phyloP scores from a whole-genome alignment of 1,140 invertebrate genomes.

The Zophobas morio region DNA sequence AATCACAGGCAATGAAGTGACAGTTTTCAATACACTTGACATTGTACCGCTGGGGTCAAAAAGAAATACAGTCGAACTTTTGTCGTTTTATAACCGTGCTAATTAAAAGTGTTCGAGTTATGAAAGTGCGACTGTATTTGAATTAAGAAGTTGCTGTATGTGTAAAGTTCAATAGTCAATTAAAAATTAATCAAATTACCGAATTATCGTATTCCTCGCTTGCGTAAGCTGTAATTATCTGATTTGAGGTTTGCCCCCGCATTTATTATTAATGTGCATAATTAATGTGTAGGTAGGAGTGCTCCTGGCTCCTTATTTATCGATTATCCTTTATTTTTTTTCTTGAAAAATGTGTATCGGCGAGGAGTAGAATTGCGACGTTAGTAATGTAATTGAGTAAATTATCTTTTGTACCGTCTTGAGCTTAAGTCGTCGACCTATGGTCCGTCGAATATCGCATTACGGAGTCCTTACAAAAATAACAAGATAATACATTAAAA shows the following conservation, averaged over 20 bases:
- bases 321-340: constrained; percentile 11
- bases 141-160: neutral
- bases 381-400: constrained; percentile 19
- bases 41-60: no score
- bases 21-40: no score
- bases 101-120: no score
- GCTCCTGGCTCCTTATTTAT: constrained; percentile 15
- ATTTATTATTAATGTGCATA: constrained; percentile 38
- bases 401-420: constrained; percentile 17
- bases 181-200: constrained; percentile 31
- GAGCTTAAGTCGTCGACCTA: constrained; percentile 9
- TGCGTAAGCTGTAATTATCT: constrained; percentile 30
- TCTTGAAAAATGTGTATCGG: constrained; percentile 3
- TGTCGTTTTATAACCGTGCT: no score
- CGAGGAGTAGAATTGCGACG: neutral
- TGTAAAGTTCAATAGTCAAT: constrained; percentile 16
- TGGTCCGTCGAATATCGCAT: constrained; percentile 28
- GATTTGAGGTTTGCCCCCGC: constrained; percentile 6
- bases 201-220: constrained; percentile 16
- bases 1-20: no score
- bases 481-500: constrained; percentile 39
- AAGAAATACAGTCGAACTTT: no score
- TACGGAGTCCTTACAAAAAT: constrained; percentile 36
- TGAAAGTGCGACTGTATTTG: no score
- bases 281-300: neutral